phyloP scores from a whole-genome alignment of 1,140 invertebrate species.

The Drosophila serrata region DNA sequence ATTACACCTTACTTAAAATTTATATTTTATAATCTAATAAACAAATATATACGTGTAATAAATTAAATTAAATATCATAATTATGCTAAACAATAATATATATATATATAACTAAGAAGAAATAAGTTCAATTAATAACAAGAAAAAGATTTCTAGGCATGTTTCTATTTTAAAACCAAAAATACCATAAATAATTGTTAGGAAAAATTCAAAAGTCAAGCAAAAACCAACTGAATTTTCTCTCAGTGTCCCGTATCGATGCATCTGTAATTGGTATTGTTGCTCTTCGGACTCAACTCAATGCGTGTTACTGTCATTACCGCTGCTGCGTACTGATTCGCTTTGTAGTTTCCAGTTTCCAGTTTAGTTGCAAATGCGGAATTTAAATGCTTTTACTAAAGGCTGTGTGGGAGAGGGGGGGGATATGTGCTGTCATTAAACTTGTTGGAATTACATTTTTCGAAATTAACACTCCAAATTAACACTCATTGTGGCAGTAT shows the following conservation, averaged over 20 bases:
- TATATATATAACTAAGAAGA: neutral
- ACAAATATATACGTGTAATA: neutral
- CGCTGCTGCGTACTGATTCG: constrained; percentile 15
- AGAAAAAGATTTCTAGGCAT: neutral
- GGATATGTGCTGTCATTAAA: constrained; percentile 9
- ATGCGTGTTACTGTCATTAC: constrained; percentile 32
- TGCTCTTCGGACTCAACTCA: constrained; percentile 7
- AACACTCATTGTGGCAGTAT: neutral
- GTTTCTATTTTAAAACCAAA: neutral
- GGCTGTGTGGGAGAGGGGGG: neutral
- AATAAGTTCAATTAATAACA: neutral
- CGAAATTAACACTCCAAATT: neutral
- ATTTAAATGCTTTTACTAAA: constrained; percentile 16
- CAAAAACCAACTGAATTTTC: too few species aligned
- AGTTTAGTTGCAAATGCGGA: constrained; percentile 14
- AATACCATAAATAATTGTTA: too few species aligned
- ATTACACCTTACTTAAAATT: neutral
- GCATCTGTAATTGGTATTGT: constrained; percentile 29
- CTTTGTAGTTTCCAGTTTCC: constrained; percentile 4
- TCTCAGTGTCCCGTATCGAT: neutral
- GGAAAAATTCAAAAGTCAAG: too few species aligned
- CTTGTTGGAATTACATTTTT: constrained; percentile 7
- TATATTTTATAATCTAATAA: neutral
- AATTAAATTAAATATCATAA: neutral
- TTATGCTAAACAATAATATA: too few species aligned